These are phyloP conservation scores for Coturnix japonica DNA, from an alignment of 2,113 vertebrate species.

Conservation along the genomic window DNA sequence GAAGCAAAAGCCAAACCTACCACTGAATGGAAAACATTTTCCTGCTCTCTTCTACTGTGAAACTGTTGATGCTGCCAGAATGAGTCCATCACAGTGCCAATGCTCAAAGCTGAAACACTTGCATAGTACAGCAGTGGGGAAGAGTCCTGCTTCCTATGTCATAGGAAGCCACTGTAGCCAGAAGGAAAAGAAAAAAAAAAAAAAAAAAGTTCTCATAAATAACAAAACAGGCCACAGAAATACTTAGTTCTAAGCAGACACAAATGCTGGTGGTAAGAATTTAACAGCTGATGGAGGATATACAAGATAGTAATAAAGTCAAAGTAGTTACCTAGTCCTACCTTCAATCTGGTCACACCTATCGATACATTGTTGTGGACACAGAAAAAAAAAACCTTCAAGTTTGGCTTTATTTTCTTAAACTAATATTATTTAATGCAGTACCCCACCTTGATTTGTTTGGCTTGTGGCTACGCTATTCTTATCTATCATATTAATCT, in stretches of 20 bases:
- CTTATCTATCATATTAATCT: background rate
- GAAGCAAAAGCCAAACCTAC: background rate
- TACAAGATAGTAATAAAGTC: background rate
- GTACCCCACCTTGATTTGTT: background rate
- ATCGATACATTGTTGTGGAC: background rate
- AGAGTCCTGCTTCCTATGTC: rapidly evolving
- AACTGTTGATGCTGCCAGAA: background rate
- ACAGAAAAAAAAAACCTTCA: background rate
- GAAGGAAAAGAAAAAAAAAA: background rate
- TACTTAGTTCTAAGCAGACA: background rate
- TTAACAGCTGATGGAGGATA: background rate
- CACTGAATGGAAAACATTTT: background rate
- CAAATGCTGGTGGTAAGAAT: background rate
- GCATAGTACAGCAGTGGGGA: background rate
- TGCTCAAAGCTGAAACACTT: background rate
- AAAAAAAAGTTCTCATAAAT: background rate
- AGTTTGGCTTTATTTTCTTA: background rate
- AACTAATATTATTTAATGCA: background rate
- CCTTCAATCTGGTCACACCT: background rate
- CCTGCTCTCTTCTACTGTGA: background rate
- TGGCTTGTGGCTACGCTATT: background rate
- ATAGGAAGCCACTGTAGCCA: background rate
- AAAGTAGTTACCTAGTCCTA: background rate
- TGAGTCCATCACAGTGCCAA: background rate
- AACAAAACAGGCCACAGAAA: background rate